Evolutionary conservation across 2,113 vertebrate species (phyloP), one percentile per base, ranked within the genome.

Genomic region (Crotalus tigris): DNA sequence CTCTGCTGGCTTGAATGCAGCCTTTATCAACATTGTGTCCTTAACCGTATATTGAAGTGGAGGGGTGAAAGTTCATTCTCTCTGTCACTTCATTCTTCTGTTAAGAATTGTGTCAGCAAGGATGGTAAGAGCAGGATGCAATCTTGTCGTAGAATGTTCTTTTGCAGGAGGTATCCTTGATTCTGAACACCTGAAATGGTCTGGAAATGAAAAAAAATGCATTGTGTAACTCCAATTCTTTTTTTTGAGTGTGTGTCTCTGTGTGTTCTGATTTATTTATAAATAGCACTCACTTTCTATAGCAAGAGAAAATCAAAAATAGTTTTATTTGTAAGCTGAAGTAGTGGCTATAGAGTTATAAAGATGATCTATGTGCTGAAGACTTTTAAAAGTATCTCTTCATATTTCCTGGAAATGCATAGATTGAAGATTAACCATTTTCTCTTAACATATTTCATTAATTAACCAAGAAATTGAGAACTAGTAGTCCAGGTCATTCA

Each of bases 11-110:
- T 92, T 69, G 69, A 93, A 91, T 86, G 69, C 69, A 1, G 49
- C 57, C 91, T 90, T 92, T 81, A 49, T 26, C 87, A 86, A 24
- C 17, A 93, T 55, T 92, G 93, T 92, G 46, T 92, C 57, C 24
- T 86, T 90, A 86, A 89, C 69, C 23, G 23, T 54, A 44, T n/a
- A 88, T 88, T 91, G 87, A 53, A 88, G 53, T 57, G 21, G 46
- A 61, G 49, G 44, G 75, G 46, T 58, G 92, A 90, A 90, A 90
- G 92, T 93, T 93, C 81, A 93, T 92, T 90, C n/a, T 39, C 8
- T 57, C 13, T 64, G 90, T 89, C 69, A 92, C 55, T 39, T n/a
- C 46, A 87, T 64, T 90, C 24, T 92, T 86, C 44, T 85, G 46
- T 59, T 88, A 51, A 55, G 86, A 59, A 55, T 59, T 85, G n/a